These are phyloP conservation scores for Thalassoma bifasciatum DNA, from an alignment of 2,113 vertebrate genomes.

Conservation along the genomic window DNA sequence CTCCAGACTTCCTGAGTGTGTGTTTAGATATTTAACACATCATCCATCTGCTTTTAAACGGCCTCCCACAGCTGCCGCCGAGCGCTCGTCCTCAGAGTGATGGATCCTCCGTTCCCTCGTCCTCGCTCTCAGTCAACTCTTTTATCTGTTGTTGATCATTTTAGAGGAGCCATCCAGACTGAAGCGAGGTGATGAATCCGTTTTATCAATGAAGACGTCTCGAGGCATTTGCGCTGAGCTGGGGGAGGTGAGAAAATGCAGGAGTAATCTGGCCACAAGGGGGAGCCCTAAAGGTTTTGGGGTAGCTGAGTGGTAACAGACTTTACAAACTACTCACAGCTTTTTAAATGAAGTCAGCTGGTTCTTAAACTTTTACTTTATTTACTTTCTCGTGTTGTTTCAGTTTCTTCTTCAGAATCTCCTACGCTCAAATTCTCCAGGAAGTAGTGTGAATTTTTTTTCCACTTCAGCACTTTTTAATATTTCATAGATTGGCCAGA, in stretches of 20 bases:
- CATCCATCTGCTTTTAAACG: conserved; percentile 30
- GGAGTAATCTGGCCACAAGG: too few relatives aligned
- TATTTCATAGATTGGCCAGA: conserved; percentile 9
- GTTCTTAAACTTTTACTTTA: too few relatives aligned
- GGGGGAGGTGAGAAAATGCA: too few relatives aligned
- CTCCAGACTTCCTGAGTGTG: conserved; percentile 10
- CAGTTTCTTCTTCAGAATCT: background rate
- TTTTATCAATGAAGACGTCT: background rate
- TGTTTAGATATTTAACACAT: conserved; percentile 40
- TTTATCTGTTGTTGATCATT: conserved; percentile 1
- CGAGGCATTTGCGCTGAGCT: background rate
- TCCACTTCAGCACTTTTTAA: conserved; percentile 11
- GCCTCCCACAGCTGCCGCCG: conserved; percentile 14
- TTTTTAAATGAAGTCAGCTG: too few relatives aligned
- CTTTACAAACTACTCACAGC: too few relatives aligned
- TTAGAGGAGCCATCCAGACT: conserved; percentile 16
- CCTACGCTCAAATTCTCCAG: background rate
- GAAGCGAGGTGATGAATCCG: background rate
- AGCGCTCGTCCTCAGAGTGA: background rate
- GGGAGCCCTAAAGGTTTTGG: too few relatives aligned
- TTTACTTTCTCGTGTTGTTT: background rate
- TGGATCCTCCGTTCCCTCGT: conserved; percentile 17
- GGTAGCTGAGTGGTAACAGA: too few relatives aligned
- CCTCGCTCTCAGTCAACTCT: conserved; percentile 3
- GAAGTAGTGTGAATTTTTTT: background rate